phyloP scores from a whole-genome alignment of 92 coral and sea anemone species.

The Zoanthus sansibaricus region DNA sequence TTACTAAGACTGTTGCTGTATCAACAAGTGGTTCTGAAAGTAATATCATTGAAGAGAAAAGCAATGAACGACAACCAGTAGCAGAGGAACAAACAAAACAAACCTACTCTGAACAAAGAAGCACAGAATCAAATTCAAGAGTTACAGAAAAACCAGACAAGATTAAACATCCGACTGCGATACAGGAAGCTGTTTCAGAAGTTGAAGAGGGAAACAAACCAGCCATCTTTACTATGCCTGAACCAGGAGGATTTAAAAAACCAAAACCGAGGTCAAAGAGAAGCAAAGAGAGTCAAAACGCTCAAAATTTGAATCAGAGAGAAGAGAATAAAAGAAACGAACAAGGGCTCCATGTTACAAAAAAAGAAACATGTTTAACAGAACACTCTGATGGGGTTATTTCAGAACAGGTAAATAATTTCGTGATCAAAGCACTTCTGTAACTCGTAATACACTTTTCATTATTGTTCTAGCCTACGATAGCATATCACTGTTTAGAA shows the following conservation, averaged over 20 bases:
- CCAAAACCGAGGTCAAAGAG: slow-evolving; percentile 2
- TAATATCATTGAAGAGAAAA: slow-evolving; percentile 13
- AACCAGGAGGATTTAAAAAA: slow-evolving; percentile 33
- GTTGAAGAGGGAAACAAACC: slow-evolving; percentile 2
- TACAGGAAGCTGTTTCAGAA: not conserved
- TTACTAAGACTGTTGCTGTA: not conserved
- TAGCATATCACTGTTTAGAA: too few species aligned
- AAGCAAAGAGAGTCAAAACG: not conserved
- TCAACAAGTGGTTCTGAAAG: slow-evolving; percentile 7
- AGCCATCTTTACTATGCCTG: slow-evolving; percentile 23
- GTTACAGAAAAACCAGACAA: not conserved
- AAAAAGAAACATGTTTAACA: not conserved
- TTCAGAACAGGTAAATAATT: not conserved
- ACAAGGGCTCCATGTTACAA: not conserved
- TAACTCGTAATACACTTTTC: not conserved
- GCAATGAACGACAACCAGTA: not conserved
- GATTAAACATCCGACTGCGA: not conserved
- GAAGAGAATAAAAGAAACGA: not conserved
- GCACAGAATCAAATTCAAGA: not conserved
- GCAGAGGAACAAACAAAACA: not conserved
- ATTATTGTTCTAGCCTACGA: too few species aligned
- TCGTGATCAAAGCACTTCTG: not conserved
- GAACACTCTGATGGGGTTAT: not conserved
- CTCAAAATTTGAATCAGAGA: not conserved
- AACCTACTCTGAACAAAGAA: not conserved